Evolutionary conservation across 2,113 vertebrate genomes (phyloP).

Genomic region (Thamnophis sirtalis): DNA sequence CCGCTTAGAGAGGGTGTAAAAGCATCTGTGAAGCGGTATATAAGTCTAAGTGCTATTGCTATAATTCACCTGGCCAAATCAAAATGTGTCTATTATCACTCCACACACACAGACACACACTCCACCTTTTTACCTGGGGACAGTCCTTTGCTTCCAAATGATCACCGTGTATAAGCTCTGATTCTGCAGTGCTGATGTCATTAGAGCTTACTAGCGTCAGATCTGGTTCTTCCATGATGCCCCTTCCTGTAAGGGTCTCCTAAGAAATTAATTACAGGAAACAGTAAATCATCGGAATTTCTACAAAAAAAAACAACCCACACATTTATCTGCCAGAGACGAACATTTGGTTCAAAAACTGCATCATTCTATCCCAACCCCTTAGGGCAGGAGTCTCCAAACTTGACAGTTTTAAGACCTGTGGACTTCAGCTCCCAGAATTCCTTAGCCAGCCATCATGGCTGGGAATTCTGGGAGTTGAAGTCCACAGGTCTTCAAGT

Average conservation of each 20-base stretch:
- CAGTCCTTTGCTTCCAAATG: background rate
- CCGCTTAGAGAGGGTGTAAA: too few relatives aligned
- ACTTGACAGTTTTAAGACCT: background rate
- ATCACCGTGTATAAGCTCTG: conserved; percentile 46
- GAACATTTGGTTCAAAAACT: background rate
- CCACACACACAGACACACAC: too few relatives aligned
- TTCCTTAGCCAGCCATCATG: background rate
- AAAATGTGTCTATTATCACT: background rate
- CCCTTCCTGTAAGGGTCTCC: conserved; percentile 70
- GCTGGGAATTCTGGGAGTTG: background rate
- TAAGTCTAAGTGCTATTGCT: too few relatives aligned
- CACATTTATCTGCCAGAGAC: background rate
- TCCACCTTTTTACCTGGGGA: conserved; percentile 36
- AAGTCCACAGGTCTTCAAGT: background rate
- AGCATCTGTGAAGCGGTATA: too few relatives aligned
- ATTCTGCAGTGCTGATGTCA: conserved; percentile 73
- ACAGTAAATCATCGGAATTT: background rate
- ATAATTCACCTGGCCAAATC: background rate
- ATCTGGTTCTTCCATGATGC: conserved; percentile 89
- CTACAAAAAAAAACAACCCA: background rate
- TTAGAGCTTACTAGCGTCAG: conserved; percentile 79
- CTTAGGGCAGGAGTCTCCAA: background rate
- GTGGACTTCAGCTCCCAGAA: background rate
- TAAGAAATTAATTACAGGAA: conserved; percentile 43
- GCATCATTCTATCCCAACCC: background rate